Percentiles rank a stretch among this genome's conserved stretches.
These are phyloP conservation scores for Papilio polytes DNA, from an alignment of 1,140 invertebrate genomes.

Conservation along the genomic window DNA sequence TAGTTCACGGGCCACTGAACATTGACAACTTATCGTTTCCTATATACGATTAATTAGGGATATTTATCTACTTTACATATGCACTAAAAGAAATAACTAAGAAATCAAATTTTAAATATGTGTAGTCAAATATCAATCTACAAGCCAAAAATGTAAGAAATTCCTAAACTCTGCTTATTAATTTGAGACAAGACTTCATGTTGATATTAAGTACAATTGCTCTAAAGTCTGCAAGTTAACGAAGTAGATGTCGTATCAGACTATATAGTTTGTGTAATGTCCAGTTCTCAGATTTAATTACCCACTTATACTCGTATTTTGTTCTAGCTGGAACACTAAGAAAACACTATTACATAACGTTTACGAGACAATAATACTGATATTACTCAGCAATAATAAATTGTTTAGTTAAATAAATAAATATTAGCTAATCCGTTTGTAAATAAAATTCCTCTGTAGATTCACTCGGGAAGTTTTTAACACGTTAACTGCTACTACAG, in stretches of 20 bases:
- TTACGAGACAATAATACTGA: neutral
- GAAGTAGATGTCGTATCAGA: neutral
- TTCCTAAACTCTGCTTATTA: no score
- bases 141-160: no score
- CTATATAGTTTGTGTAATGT: neutral
- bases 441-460: neutral
- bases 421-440: neutral
- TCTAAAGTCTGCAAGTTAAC: neutral
- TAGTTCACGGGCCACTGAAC: conserved; percentile 4
- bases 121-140: no score
- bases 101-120: no score
- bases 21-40: conserved; percentile 22
- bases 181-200: no score
- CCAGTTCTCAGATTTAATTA: conserved; percentile 32
- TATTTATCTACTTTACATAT: neutral
- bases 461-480: neutral
- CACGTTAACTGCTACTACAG: neutral
- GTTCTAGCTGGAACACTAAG: neutral
- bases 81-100: no score
- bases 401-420: neutral
- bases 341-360: neutral
- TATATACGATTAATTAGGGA: neutral
- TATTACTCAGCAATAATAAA: neutral
- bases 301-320: conserved; percentile 7
- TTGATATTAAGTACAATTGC: no score